Conservation (phyloP, 2,113 vertebrate genomes). For the Pelvicachromis taeniatus region DNA sequence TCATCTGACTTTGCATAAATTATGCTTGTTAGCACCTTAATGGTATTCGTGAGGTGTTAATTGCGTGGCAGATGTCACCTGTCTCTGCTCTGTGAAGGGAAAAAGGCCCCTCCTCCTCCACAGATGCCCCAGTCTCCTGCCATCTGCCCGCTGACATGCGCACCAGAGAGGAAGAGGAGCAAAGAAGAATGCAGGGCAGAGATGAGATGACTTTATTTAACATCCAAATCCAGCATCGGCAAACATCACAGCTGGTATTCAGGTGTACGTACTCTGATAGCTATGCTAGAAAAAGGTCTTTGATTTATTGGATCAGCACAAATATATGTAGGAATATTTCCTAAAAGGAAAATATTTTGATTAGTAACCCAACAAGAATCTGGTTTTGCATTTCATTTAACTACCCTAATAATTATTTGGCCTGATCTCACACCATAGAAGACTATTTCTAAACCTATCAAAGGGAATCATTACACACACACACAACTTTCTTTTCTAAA, state of each 20-base stretch:
- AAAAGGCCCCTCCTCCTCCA: constrained; percentile 18
- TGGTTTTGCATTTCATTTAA: constrained; percentile 1
- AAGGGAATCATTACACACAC: neutral
- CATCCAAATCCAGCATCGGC: neutral
- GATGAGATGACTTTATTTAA: constrained; percentile 16
- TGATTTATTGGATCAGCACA: neutral
- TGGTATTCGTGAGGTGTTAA: constrained; percentile 45
- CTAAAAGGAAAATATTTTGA: neutral
- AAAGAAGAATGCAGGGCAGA: neutral
- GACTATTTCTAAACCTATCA: neutral
- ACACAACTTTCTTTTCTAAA: constrained; percentile 6
- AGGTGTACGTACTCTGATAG: neutral
- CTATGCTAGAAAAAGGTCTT: neutral
- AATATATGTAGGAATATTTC: neutral
- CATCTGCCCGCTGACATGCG: constrained; percentile 47
- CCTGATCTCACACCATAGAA: neutral
- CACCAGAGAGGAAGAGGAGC: neutral
- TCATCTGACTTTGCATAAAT: neutral
- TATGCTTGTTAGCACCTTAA: constrained; percentile 28
- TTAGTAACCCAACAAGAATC: constrained; percentile 9
- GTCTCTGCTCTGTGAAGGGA: constrained; percentile 39
- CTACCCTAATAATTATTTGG: constrained; percentile 22
- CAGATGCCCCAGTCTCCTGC: constrained; percentile 34
- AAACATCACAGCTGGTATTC: neutral
- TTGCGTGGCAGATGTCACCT: constrained; percentile 50